A percentile compares a stretch with the other conserved stretches of the same genome.
phyloP scores from a whole-genome alignment of 2,888 invertebrate genomes.

The Spisula solida region DNA sequence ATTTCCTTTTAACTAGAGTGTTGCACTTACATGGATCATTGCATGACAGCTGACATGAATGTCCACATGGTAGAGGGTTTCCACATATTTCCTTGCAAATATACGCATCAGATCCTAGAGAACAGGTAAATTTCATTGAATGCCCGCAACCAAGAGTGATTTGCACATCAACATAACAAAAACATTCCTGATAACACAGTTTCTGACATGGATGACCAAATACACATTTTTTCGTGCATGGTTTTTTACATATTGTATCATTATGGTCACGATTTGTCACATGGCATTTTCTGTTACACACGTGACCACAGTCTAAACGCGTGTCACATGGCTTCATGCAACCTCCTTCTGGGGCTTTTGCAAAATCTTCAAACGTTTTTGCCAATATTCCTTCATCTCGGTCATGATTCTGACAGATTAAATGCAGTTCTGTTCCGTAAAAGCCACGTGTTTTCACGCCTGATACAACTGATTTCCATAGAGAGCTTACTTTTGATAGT shows the following conservation, averaged over 20 bases:
- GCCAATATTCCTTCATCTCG: slow-evolving; percentile 57
- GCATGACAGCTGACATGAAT: slow-evolving; percentile 51
- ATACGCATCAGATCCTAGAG: slow-evolving; percentile 41
- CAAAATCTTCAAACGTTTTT: slow-evolving; percentile 70
- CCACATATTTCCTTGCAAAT: slow-evolving; percentile 75
- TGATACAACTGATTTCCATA: slow-evolving; percentile 75
- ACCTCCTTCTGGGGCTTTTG: slow-evolving; percentile 77
- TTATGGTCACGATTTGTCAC: slow-evolving; percentile 48
- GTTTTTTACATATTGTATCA: slow-evolving; percentile 31
- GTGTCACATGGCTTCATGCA: slow-evolving; percentile 76
- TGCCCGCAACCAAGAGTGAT: slow-evolving; percentile 41
- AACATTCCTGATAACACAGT: slow-evolving; percentile 83
- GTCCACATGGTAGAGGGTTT: slow-evolving; percentile 63
- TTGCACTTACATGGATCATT: slow-evolving; percentile 42
- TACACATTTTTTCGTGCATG: slow-evolving; percentile 47
- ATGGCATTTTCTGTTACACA: slow-evolving; percentile 76
- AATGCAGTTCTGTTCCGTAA: slow-evolving; percentile 66
- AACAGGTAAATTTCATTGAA: slow-evolving; percentile 10
- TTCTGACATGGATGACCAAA: slow-evolving; percentile 58
- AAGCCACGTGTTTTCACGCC: slow-evolving; percentile 58
- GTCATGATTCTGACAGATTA: slow-evolving; percentile 83
- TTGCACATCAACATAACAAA: slow-evolving; percentile 28
- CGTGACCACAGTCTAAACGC: slow-evolving; percentile 78
- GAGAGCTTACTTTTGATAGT: slow-evolving; percentile 48
- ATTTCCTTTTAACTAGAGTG: not conserved